Evolutionary conservation across 2,113 vertebrate species (phyloP).

Genomic region (Cyanistes caeruleus): DNA sequence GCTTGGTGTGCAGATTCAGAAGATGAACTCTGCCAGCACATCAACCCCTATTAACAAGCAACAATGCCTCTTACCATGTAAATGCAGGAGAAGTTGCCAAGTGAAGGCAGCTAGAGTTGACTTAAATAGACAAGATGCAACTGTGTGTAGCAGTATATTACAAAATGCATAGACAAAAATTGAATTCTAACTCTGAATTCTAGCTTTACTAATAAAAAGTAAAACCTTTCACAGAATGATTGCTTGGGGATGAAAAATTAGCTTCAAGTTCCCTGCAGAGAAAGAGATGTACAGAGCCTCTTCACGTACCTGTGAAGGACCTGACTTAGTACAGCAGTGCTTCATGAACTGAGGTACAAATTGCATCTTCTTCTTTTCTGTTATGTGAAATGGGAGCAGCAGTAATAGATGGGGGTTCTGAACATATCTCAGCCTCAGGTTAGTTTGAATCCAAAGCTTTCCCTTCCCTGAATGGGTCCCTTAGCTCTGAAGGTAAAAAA

Average conservation of each 20-base stretch:
- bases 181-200: neutral
- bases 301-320: neutral
- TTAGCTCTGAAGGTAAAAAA: neutral
- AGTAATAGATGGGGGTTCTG: neutral
- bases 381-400: neutral
- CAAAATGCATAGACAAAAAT: neutral
- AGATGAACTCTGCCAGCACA: neutral
- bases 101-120: neutral
- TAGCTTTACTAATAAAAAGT: neutral
- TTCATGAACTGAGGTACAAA: neutral
- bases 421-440: neutral
- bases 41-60: neutral
- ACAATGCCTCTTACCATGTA: neutral
- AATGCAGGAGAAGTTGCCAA: neutral
- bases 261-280: neutral
- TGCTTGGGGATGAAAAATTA: neutral
- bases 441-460: neutral
- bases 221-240: neutral
- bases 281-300: neutral
- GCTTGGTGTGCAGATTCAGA: neutral
- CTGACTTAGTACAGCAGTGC: neutral
- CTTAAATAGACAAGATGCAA: neutral
- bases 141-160: neutral
- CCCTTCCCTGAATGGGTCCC: neutral
- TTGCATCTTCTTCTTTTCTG: neutral